Conservation (phyloP, 2,888 invertebrate species). For the Dexiosoma caninum region DNA sequence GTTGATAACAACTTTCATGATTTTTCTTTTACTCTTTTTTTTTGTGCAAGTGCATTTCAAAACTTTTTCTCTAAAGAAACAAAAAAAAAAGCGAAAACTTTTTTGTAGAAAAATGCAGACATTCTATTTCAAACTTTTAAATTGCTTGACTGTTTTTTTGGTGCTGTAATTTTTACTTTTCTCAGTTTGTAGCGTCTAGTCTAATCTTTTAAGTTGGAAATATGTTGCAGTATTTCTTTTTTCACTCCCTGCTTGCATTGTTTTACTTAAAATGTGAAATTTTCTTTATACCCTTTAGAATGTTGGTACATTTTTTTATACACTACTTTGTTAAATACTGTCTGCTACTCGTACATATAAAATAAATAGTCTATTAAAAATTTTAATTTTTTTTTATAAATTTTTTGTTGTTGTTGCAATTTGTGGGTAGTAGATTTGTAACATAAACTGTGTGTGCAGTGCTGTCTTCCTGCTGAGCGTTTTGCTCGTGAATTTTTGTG, state of each 20-base stretch:
- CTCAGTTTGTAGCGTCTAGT: constrained; percentile 47
- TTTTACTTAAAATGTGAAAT: constrained; percentile 16
- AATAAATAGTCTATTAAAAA: constrained; percentile 23
- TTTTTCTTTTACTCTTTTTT: no score
- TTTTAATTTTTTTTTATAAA: not conserved
- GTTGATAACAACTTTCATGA: no score
- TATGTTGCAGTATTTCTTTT: constrained; percentile 18
- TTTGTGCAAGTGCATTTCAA: no score
- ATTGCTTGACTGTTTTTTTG: not conserved
- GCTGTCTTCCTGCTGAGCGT: not conserved
- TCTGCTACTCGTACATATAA: no score
- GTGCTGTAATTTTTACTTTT: not conserved
- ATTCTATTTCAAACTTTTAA: constrained; percentile 41
- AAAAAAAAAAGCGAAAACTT: no score
- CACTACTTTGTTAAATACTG: not conserved
- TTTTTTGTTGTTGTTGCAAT: not conserved
- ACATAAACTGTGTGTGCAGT: no score
- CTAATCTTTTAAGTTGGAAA: constrained; percentile 55
- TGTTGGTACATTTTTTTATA: constrained; percentile 7
- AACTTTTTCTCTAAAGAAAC: no score
- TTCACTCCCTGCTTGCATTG: not conserved
- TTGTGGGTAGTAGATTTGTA: not conserved
- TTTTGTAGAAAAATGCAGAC: no score
- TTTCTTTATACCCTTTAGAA: not conserved
- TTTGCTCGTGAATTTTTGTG: constrained; percentile 3